A percentile compares a stretch with the other conserved stretches of the same genome.
phyloP scores from a whole-genome alignment of 2,888 invertebrate species.

The Lasioglossum marginatum region DNA sequence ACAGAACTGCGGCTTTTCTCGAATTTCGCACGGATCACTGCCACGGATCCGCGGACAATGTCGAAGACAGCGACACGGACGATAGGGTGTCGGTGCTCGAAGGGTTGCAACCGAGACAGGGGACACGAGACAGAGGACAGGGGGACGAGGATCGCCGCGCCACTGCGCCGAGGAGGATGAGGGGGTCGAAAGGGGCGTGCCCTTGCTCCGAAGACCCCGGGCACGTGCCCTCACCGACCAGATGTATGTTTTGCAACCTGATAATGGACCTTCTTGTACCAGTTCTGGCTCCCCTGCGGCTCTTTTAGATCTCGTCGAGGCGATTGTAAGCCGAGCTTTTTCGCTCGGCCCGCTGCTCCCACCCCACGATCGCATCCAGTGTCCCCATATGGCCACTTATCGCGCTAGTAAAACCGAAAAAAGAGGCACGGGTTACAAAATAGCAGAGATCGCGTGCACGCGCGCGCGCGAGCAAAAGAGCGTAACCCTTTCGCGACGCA shows the following conservation, averaged over 20 bases:
- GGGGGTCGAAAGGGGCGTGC: slow-evolving; percentile 76
- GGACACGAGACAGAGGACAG: background rate
- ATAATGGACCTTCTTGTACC: slow-evolving; percentile 82
- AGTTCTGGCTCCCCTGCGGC: slow-evolving; percentile 78
- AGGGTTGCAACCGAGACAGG: background rate
- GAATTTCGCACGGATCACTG: background rate
- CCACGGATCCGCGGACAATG: background rate
- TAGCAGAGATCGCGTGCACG: slow-evolving; percentile 18
- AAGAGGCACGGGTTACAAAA: slow-evolving; percentile 54
- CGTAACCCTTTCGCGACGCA: slow-evolving; percentile 30
- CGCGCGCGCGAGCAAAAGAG: background rate
- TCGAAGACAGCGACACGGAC: background rate
- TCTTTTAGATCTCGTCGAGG: slow-evolving; percentile 81
- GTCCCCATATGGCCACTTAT: slow-evolving; percentile 83
- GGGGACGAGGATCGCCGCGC: slow-evolving; percentile 42
- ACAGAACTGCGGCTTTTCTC: background rate
- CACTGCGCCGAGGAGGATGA: slow-evolving; percentile 38
- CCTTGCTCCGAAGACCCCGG: slow-evolving; percentile 75
- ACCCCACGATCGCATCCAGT: slow-evolving; percentile 73
- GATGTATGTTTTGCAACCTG: slow-evolving; percentile 84
- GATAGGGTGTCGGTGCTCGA: background rate
- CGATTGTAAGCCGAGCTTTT: slow-evolving; percentile 82
- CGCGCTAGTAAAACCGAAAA: slow-evolving; percentile 68
- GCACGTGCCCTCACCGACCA: slow-evolving; percentile 80
- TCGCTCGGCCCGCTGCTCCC: slow-evolving; percentile 72